Percentiles rank a stretch among this genome's conserved stretches.
Conservation (phyloP, 2,797 vertebrate genomes). For the Gephyroberyx darwinii region DNA sequence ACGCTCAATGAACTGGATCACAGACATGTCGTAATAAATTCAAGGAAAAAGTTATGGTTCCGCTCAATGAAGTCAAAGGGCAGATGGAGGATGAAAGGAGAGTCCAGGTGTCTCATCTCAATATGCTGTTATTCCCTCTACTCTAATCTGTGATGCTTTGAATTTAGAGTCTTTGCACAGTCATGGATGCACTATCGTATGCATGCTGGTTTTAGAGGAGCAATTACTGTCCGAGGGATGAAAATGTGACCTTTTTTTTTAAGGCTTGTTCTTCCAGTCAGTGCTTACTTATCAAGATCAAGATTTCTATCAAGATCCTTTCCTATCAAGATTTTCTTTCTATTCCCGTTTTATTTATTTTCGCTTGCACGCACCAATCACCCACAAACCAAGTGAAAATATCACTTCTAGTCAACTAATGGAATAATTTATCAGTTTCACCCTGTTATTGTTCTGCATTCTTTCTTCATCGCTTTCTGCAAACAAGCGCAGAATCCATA, state of each 20-base stretch:
- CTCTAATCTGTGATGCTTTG: conserved; percentile 32
- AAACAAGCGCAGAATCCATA: conserved; percentile 35
- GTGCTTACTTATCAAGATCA: conserved; percentile 38
- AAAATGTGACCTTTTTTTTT: conserved; percentile 47
- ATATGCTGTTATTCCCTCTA: conserved; percentile 42
- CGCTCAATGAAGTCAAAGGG: conserved; percentile 78
- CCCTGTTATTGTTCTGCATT: conserved; percentile 55
- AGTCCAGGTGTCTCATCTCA: conserved; percentile 53
- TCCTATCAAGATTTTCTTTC: conserved; percentile 41
- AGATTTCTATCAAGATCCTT: no score
- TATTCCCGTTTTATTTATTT: conserved; percentile 43
- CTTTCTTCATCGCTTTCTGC: conserved; percentile 29
- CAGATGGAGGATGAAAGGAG: conserved; percentile 60
- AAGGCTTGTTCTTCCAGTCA: conserved; percentile 21
- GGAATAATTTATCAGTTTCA: conserved; percentile 71
- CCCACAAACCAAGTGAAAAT: conserved; percentile 64
- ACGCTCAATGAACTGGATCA: conserved; percentile 66
- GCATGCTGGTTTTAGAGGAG: conserved; percentile 16
- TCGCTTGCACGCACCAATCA: conserved; percentile 54
- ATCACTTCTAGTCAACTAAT: conserved; percentile 73
- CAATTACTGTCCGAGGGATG: conserved; percentile 33
- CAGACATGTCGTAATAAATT: conserved; percentile 67
- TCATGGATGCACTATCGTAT: conserved; percentile 7
- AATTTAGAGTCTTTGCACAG: conserved; percentile 26
- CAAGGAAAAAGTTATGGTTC: conserved; percentile 76